A percentile compares a stretch with the other conserved stretches of the same genome.
These are phyloP conservation scores for Ptychochromis oligacanthus DNA, from an alignment of 2,113 vertebrate species.

Conservation along the genomic window DNA sequence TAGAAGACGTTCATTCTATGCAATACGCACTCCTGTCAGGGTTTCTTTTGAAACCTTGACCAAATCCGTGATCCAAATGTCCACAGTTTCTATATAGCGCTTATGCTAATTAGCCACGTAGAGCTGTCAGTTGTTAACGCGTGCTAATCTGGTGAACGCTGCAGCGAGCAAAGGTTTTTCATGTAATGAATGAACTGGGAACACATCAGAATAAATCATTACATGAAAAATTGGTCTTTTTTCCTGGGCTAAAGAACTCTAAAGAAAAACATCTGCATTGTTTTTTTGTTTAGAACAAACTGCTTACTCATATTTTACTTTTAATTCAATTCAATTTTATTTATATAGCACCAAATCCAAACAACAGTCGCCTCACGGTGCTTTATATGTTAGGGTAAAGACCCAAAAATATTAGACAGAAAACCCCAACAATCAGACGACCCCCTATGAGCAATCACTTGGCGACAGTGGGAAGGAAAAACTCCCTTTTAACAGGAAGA, in stretches of 20 bases:
- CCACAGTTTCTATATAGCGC: not conserved
- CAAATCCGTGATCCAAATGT: not conserved
- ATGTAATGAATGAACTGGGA: not conserved
- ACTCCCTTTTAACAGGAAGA: no score
- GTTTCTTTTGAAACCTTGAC: not conserved
- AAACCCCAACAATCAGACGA: no score
- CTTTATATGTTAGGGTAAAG: no score
- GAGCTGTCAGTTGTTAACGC: not conserved
- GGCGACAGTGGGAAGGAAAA: no score
- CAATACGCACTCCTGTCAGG: not conserved
- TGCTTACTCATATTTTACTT: no score
- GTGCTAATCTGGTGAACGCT: not conserved
- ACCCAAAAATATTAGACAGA: no score
- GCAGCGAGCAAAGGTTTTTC: not conserved
- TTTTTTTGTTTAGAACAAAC: no score
- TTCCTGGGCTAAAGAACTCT: not conserved
- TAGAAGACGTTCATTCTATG: not conserved
- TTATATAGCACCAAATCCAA: no score
- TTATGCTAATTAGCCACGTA: not conserved
- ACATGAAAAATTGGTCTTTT: not conserved
- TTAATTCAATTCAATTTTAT: no score
- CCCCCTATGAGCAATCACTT: no score
- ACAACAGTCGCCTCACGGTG: no score
- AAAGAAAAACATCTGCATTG: not conserved
- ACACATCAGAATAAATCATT: not conserved